Evolutionary conservation across 2,888 invertebrate genomes (phyloP), one percentile per base, ranked within the genome.

Genomic region (Mimachlamys varia): DNA sequence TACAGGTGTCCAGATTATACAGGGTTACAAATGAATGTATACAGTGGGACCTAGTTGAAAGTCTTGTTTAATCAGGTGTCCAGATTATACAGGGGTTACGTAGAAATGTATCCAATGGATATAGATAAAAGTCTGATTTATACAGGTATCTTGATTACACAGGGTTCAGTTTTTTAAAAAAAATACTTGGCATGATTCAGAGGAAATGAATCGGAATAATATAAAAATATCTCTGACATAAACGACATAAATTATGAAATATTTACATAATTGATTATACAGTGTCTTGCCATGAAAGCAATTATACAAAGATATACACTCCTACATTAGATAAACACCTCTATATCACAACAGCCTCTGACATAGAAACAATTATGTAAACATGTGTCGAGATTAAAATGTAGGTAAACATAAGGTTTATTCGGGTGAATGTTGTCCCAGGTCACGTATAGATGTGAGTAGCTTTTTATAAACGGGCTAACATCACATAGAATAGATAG

Each of bases 81-180:
- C 76, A 76, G 27, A 76, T 27, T 76, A 76, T 76, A 76, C 76
- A 76, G 76, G n/a, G 76, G 27, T 76, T 76, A 76, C 33, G 33
- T 76, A 76, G 76, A 76, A 62, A 62, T 62, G n/a, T 62, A n/a
- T 62, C 3, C n/a, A n/a, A 10, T 62, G 62, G 62, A 12, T n/a
- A 7, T 50, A 7, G 7, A 15, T 58, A 15, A 2, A 5, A 53
- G 62, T 62, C 62, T 62, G 62, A 27, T 62, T 62, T 62, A 62
- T 62, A 62, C 62, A 62, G 62, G 62, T 76, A 15, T 27, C 76
- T 7, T 2, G 76, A 76, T 76, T 76, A 58, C 19, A 58, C 53
- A 58, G 19, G 58, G 58, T 22, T 58, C 58, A 22, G 58, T 19
- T 58, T n/a, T n/a, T n/a, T n/a, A 58, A 19, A 22, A 17, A 58